These are phyloP conservation scores for Drosophila pegasa DNA, from an alignment of 2,888 invertebrate genomes.

Conservation along the genomic window DNA sequence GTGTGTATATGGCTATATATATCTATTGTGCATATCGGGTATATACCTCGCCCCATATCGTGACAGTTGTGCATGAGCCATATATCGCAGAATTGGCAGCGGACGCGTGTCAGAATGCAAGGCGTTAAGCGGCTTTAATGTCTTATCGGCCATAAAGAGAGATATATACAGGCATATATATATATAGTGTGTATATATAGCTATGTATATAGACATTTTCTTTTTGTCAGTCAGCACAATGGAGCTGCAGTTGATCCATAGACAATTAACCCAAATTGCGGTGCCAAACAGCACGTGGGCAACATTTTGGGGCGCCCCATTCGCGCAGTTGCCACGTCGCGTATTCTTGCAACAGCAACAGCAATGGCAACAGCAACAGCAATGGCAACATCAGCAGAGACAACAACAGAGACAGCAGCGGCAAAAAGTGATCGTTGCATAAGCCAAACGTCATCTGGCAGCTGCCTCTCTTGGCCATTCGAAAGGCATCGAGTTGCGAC, in stretches of 20 bases:
- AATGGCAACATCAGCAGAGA: conserved; percentile 37
- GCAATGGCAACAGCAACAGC: conserved; percentile 20
- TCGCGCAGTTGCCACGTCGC: conserved; percentile 31
- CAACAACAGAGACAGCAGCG: too few species aligned
- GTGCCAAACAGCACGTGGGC: conserved; percentile 70
- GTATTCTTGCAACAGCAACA: conserved; percentile 65
- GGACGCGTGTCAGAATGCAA: conserved; percentile 72
- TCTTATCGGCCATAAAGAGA: conserved; percentile 1
- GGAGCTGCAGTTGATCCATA: conserved; percentile 60
- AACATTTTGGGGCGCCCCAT: conserved; percentile 44
- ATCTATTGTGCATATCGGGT: conserved; percentile 4
- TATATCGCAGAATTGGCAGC: conserved; percentile 61
- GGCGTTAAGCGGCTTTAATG: conserved; percentile 69
- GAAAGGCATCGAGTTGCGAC: conserved; percentile 64
- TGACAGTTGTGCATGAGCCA: conserved; percentile 59
- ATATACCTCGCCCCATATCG: conserved; percentile 30
- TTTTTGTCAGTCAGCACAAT: conserved; percentile 53
- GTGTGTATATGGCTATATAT: background rate
- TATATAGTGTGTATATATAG: background rate
- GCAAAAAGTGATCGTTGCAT: conserved; percentile 58
- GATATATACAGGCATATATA: background rate
- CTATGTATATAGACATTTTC: background rate
- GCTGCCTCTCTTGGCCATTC: conserved; percentile 67
- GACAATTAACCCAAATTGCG: conserved; percentile 78
- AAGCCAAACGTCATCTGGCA: conserved; percentile 69